Evolutionary conservation across 1,140 invertebrate genomes (phyloP), one percentile per base, ranked within the genome.

Genomic region (Atta colombica): DNA sequence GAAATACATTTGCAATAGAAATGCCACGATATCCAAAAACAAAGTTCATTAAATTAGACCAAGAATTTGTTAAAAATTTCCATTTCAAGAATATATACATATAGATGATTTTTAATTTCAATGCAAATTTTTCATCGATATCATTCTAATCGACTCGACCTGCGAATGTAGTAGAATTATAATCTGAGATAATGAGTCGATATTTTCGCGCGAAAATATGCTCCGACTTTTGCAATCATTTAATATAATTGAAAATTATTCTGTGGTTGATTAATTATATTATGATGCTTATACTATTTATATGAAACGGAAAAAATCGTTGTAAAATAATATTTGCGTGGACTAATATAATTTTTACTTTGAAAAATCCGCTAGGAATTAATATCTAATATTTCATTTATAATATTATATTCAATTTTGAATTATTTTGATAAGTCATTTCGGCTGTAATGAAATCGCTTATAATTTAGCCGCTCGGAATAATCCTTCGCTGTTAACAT

Each of bases 401-500:
- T 60, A 25, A 25, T 25, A 25, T 25, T 25, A 25, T 25, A 25
- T 77, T 39, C 3, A 8, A 61, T 60, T 61, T 3, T 35, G 16
- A n/a, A 77, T 77, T 61, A 77, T 39, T 39, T 77, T 45, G 8
- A 16, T 39, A 80, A 80, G 35, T 10, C 16, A 25, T 72, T 18
- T 71, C 53, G 60, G 4, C 16, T 28, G 35, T 28, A 55, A 49
- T 69, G 21, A 81, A 71, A 21, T 58, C 25, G 35, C 16, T 6
- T 71, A 71, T 81, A 74, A 49, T 82, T 82, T 74, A 18, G 39
- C 71, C 18, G 16, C 78, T 82, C 45, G 80, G 80, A 82, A 74
- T 82, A 82, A 82, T 49, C 69, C 25, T 84, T 84, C 55, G 55
- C 55, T 84, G 80, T 84, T 84, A 75, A 84, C 80, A 49, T 21